Evolutionary conservation across 2,888 invertebrate genomes (phyloP).

Genomic region (Camptogramma bilineatum): DNA sequence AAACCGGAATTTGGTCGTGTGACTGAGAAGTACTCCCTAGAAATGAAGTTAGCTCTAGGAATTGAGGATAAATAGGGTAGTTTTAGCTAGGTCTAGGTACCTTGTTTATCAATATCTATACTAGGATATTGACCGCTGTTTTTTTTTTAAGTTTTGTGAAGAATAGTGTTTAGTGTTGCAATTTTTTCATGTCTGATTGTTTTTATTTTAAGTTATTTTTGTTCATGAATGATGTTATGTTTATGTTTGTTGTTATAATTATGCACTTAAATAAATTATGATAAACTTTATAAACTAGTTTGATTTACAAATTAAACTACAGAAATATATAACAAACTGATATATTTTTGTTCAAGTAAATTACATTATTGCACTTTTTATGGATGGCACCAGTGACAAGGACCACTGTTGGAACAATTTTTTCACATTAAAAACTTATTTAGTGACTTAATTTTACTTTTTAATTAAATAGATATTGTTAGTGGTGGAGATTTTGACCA

Average conservation of each 20-base stretch:
- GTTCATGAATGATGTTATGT: conserved; percentile 16
- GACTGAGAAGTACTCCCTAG: conserved; percentile 70
- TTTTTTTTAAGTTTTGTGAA: not conserved
- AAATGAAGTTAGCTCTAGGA: conserved; percentile 76
- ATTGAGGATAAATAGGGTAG: conserved; percentile 50
- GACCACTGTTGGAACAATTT: no score
- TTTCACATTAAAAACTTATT: no score
- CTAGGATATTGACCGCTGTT: not conserved
- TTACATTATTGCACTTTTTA: conserved; percentile 67
- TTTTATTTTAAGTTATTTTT: conserved; percentile 30
- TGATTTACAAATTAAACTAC: conserved; percentile 4
- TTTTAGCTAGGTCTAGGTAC: not conserved
- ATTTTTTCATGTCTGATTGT: conserved; percentile 14
- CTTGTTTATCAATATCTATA: not conserved
- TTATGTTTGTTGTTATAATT: conserved; percentile 27
- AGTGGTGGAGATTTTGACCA: no score
- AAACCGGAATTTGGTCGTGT: conserved; percentile 52
- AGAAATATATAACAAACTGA: conserved; percentile 56
- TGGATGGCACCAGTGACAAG: no score
- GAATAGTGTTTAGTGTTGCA: conserved; percentile 3
- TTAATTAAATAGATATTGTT: no score
- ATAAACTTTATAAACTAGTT: not conserved
- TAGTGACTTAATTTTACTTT: no score
- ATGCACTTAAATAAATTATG: conserved; percentile 16
- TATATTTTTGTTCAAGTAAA: conserved; percentile 52